These are phyloP conservation scores for Prenolepis imparis DNA, from an alignment of 2,888 invertebrate species.

Conservation along the genomic window DNA sequence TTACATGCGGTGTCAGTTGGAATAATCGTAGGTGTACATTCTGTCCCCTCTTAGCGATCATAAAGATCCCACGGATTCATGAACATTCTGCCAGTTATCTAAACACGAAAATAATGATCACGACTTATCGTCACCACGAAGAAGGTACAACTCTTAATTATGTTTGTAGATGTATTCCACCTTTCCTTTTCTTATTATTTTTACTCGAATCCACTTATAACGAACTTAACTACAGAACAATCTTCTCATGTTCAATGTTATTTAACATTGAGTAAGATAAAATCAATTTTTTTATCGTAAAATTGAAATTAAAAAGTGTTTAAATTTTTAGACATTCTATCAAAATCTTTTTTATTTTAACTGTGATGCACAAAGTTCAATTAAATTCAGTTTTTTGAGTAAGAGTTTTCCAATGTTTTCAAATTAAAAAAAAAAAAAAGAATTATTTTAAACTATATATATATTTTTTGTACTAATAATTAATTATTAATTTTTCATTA, in stretches of 20 bases:
- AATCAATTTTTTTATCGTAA: not conserved
- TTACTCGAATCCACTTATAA: not conserved
- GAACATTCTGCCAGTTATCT: constrained; percentile 79
- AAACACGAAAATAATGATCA: constrained; percentile 86
- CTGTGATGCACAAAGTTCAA: not conserved
- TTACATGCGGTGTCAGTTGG: constrained; percentile 60
- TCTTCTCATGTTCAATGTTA: not conserved
- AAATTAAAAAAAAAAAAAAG: not conserved
- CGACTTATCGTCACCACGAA: constrained; percentile 81
- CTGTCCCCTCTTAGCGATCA: constrained; percentile 56
- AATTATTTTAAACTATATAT: not conserved
- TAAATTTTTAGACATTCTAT: not conserved
- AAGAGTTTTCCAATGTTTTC: not conserved
- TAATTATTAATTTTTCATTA: not conserved
- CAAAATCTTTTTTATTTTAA: not conserved
- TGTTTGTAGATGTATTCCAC: constrained; percentile 71
- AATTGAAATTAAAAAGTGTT: not conserved
- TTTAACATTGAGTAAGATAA: not conserved
- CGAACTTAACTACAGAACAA: not conserved
- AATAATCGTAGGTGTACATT: constrained; percentile 62
- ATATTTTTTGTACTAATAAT: not conserved
- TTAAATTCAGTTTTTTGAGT: not conserved
- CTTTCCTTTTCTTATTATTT: constrained; percentile 47
- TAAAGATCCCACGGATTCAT: constrained; percentile 60
- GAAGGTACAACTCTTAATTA: constrained; percentile 85